Evolutionary conservation across 1,140 invertebrate genomes (phyloP), one percentile per base, ranked within the genome.

Genomic region (Aradophagus sp.): DNA sequence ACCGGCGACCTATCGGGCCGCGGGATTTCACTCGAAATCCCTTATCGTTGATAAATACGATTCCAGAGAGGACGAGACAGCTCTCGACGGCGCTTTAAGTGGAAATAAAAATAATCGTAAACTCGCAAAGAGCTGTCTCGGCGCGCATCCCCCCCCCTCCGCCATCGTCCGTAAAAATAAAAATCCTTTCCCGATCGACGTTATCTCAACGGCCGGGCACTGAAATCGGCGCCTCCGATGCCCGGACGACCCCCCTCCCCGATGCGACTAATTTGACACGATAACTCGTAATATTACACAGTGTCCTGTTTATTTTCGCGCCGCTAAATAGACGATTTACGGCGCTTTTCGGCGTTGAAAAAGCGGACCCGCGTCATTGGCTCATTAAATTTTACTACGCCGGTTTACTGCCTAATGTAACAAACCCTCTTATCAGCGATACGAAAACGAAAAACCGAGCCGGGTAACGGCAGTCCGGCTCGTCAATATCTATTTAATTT

Each of bases 81-180:
- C 61, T 70, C 47, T 61, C 68, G 68, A 72, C 58, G 59, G 45
- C 53, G 48, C 56, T 66, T 75, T 76, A 76, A 72, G 70, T 70
- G 59, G 53, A 65, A 75, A 79, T 77, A 76, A 77, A 79, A 75
- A 75, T 79, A 74, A 77, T 77, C 74, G 76, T 79, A 77, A 76
- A 77, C 63, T 70, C 38, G 53, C 34, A 23, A 67, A 47, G 67
- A 63, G 58, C 58, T 61, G 55, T 39, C 55, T 68, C 23, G 42
- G 19, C 65, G 61, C 42, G 55, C 65, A 62, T 39, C 44, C 45
- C 52, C 32, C 20, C 53, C 31, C 41, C 47, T 45, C 47, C 58
- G 39, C 59, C 52, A 59, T 63, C 63, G 39, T 62, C 23, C 45
- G 55, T 53, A 68, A 72, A 59, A 72, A 59, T 53, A 68, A 72